Evolutionary conservation across 2,797 vertebrate genomes (phyloP), one percentile per base, ranked within the genome.

Genomic region (Esox masquinongy): DNA sequence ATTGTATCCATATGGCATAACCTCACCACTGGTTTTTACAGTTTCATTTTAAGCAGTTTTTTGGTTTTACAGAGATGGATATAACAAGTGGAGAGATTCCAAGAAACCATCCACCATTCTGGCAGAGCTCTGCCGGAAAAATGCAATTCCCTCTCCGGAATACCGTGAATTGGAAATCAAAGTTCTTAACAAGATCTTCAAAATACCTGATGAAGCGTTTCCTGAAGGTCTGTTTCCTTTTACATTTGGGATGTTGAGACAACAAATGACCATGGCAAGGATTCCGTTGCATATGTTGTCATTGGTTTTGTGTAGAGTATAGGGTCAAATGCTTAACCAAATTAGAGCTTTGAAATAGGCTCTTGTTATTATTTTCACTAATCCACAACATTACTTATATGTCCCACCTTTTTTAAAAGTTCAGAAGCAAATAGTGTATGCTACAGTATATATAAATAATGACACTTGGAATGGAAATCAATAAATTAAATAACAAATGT

Each of bases 171-270:
- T 89, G 2, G 95, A 96, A 82, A 90, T 98, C 81, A 99, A 99
- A 92, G 96, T 99, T 72, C 95, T 94, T 89, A 99, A 95, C 86
- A 97, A 95, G 88, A 93, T 99, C 88, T 98, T 98, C 84, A 97
- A 93, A 88, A 91, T 97, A 70, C 94, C 94, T 19, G 89, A 88
- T 12, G 96, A 97, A 0, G 94, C 93, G 50, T 90, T 95, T 79
- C 93, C 95, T 56, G 92, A 97, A 95, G 96, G 97, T 98, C 87
- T 39, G 84, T 73, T n/a, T 31, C 11, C 22, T 24, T 61, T 24
- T 24, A 26, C 11, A 61, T 26, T n/a, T 61, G 56, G 22, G 11
- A 24, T 12, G 22, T 22, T 61, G 9, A 12, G 19, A 26, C 1
- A 14, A 61, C 3, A 61, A 61, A 61, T 24, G 3, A 24, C 2